Percentiles rank a stretch among this genome's conserved stretches.
These are phyloP conservation scores for Terrapene triunguis DNA, from an alignment of 2,113 vertebrate genomes.

Conservation along the genomic window DNA sequence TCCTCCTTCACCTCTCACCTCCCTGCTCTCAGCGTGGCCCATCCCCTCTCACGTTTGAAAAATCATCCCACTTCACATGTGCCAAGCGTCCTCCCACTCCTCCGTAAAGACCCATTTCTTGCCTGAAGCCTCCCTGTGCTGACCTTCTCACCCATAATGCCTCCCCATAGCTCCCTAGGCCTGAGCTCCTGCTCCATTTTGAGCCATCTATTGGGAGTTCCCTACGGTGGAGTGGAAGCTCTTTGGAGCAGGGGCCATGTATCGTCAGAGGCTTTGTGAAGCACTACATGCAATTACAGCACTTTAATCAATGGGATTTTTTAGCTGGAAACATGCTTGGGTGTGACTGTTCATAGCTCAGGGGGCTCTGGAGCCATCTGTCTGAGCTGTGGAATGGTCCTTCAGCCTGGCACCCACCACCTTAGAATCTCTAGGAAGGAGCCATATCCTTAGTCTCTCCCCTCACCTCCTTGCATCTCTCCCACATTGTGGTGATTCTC, in stretches of 20 bases:
- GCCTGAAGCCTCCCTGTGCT: background rate
- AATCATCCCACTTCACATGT: background rate
- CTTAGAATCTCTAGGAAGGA: background rate
- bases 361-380: background rate
- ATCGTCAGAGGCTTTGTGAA: background rate
- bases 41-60: background rate
- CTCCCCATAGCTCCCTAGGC: background rate
- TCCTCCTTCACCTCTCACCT: background rate
- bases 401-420: background rate
- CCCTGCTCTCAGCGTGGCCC: background rate
- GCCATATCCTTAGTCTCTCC: background rate
- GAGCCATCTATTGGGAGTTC: background rate
- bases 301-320: background rate
- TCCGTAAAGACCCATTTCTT: background rate
- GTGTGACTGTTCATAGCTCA: background rate
- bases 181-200: background rate
- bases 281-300: background rate
- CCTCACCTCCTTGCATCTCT: background rate
- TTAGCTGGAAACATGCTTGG: background rate
- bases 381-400: background rate
- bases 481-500: background rate
- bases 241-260: background rate
- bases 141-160: background rate
- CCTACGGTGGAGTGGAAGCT: background rate
- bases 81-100: background rate